phyloP scores from a whole-genome alignment of 2,113 vertebrate genomes.

The Petrocephalus microphthalmus region DNA sequence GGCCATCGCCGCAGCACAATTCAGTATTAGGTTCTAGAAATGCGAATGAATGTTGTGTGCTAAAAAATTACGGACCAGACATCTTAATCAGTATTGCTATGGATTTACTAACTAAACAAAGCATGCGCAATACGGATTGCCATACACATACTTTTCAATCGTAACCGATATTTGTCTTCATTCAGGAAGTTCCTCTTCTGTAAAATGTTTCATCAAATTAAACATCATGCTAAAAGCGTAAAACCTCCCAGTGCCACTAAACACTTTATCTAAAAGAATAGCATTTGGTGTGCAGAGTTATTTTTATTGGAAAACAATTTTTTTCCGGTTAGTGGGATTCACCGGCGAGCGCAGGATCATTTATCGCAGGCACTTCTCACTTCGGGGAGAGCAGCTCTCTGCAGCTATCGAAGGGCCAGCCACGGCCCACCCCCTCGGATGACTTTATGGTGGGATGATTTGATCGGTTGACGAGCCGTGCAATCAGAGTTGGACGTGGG shows the following conservation, averaged over 20 bases:
- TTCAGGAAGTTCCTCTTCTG: constrained; percentile 23
- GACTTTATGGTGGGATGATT: background rate
- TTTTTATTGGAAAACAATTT: background rate
- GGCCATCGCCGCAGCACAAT: background rate
- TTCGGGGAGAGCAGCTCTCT: background rate
- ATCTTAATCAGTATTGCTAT: background rate
- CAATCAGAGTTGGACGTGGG: constrained; percentile 6
- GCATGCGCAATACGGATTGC: background rate
- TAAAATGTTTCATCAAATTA: constrained; percentile 6
- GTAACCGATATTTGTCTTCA: constrained; percentile 15
- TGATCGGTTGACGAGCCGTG: constrained; percentile 12
- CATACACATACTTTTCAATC: constrained; percentile 10
- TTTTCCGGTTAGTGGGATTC: background rate
- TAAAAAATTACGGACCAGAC: background rate
- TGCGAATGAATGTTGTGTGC: background rate
- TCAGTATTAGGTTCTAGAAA: background rate
- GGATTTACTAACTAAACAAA: background rate
- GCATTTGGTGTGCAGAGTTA: background rate
- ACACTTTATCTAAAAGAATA: background rate
- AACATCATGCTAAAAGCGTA: background rate
- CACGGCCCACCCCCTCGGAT: background rate
- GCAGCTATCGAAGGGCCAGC: background rate
- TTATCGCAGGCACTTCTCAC: constrained; percentile 15
- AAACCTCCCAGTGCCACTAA: background rate
- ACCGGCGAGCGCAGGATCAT: background rate